Conservation (phyloP, 92 coral and sea anemone species). For the Zoanthus gigantus region DNA sequence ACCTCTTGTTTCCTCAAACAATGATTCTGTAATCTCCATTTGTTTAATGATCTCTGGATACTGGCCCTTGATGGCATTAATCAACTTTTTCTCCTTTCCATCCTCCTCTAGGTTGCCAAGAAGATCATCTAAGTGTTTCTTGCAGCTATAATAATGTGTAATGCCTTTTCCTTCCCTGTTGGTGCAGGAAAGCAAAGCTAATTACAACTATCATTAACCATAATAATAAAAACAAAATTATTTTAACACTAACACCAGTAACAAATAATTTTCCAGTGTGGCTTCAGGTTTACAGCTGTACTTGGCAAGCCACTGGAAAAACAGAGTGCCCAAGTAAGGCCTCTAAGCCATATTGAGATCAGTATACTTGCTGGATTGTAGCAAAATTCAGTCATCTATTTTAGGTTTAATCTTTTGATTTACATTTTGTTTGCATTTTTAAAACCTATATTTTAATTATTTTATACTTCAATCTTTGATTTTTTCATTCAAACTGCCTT, state of each 20-base stretch:
- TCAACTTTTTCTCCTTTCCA: constrained; percentile 84
- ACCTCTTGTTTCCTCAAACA: constrained; percentile 89
- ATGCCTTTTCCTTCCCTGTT: constrained; percentile 84
- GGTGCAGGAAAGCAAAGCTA: not conserved
- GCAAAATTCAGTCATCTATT: too few species aligned
- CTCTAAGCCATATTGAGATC: too few species aligned
- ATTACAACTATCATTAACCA: not conserved
- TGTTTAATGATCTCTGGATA: constrained; percentile 88
- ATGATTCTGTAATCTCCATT: constrained; percentile 91
- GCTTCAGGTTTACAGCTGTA: too few species aligned
- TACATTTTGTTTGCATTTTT: too few species aligned
- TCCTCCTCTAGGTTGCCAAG: constrained; percentile 82
- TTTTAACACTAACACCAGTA: not conserved
- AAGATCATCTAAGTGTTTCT: constrained; percentile 89
- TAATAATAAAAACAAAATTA: not conserved
- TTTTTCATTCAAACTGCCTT: too few species aligned
- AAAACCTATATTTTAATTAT: too few species aligned
- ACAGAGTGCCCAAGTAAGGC: too few species aligned
- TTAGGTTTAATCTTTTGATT: too few species aligned
- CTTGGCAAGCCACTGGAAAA: too few species aligned
- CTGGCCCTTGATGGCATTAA: constrained; percentile 79
- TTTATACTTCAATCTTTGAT: too few species aligned
- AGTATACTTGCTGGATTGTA: too few species aligned
- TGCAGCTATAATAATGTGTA: constrained; percentile 84
- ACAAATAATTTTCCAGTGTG: not conserved